Conservation (phyloP, 2,113 vertebrate species). For the Hipposideros armiger region DNA sequence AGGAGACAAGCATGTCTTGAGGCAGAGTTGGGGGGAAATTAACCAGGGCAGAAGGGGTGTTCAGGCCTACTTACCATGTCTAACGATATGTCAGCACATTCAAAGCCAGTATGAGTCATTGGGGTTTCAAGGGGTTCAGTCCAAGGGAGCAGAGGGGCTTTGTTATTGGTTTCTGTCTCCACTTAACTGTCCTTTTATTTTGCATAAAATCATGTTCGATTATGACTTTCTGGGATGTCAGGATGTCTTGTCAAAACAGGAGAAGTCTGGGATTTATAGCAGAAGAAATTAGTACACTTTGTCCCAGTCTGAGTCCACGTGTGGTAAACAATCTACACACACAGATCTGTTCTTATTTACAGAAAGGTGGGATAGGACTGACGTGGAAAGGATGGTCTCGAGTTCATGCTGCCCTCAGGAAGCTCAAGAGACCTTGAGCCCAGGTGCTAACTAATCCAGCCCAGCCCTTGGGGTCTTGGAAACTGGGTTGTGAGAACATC, state of each 20-base stretch:
- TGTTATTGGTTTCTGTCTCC: neutral
- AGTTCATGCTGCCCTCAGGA: neutral
- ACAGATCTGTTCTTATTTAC: neutral
- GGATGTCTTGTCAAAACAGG: neutral
- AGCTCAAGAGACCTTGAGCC: neutral
- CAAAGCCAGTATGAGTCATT: neutral
- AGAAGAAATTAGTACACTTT: neutral
- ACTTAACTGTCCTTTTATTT: neutral
- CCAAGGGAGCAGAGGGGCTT: neutral
- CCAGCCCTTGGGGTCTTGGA: neutral
- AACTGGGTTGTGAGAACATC: neutral
- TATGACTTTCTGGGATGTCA: neutral
- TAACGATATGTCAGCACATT: neutral
- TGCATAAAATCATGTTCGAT: neutral
- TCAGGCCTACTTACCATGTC: neutral
- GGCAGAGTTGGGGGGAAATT: neutral
- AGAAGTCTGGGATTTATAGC: neutral
- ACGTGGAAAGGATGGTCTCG: neutral
- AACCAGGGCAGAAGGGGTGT: neutral
- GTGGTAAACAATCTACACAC: neutral
- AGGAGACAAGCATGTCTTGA: neutral
- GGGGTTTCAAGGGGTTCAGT: neutral
- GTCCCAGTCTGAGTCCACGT: neutral
- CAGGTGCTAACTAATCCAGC: neutral
- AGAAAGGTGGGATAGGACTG: neutral